Evolutionary conservation across 2,797 vertebrate species (phyloP).

Genomic region (Sylvilagus floridanus): DNA sequence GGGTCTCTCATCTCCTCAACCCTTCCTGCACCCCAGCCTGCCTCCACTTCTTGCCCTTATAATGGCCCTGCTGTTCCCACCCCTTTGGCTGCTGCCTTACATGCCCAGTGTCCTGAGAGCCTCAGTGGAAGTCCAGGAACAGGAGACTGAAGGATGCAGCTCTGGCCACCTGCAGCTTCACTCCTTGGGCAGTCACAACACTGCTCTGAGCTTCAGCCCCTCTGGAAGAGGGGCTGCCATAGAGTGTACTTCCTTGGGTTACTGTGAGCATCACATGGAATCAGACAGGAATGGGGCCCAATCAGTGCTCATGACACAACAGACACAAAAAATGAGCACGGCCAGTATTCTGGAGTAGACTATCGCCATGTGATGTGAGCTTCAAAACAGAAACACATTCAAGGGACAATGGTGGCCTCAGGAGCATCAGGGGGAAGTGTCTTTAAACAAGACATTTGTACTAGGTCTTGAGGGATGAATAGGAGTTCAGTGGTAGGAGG

Average conservation of each 20-base stretch:
- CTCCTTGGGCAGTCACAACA: background rate
- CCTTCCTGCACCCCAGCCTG: background rate
- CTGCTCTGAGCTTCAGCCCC: background rate
- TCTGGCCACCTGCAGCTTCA: background rate
- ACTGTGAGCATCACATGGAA: background rate
- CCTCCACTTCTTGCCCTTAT: background rate
- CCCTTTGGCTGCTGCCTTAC: background rate
- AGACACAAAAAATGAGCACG: background rate
- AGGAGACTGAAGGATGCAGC: background rate
- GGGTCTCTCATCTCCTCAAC: background rate
- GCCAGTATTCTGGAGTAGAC: background rate
- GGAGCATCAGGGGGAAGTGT: background rate
- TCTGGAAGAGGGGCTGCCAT: background rate
- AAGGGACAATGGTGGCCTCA: background rate
- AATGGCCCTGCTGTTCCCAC: background rate
- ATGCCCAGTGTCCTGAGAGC: background rate
- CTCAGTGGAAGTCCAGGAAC: background rate
- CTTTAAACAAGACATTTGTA: background rate
- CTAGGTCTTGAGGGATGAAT: background rate
- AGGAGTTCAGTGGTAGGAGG: background rate
- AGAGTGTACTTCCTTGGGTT: background rate
- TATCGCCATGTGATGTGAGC: background rate
- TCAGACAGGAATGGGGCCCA: rapidly evolving
- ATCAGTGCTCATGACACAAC: background rate
- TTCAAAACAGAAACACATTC: constrained; percentile 22